These are phyloP conservation scores for Conopomorpha cramerella DNA, from an alignment of 1,140 invertebrate species.

Conservation along the genomic window DNA sequence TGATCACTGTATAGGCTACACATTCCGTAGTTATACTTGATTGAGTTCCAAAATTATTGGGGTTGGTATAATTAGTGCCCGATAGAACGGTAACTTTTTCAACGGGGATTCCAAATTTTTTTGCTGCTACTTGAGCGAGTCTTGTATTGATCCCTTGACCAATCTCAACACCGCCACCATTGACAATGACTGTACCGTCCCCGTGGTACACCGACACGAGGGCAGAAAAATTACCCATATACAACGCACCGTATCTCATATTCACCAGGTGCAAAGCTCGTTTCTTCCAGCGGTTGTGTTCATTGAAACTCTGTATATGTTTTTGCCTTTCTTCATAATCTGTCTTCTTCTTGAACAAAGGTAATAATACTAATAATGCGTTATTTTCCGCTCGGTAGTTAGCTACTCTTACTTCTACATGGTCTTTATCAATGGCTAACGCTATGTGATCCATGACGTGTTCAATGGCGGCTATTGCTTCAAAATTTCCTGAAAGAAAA, in stretches of 20 bases:
- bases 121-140: conserved; percentile 73
- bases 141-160: conserved; percentile 82
- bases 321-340: conserved; percentile 64
- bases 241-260: conserved; percentile 65
- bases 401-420: conserved; percentile 66
- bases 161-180: conserved; percentile 80
- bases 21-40: conserved; percentile 54
- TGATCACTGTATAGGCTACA: conserved; percentile 15
- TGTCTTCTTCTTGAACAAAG: conserved; percentile 61
- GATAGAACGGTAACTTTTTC: conserved; percentile 69
- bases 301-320: conserved; percentile 66
- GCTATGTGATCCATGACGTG: conserved; percentile 84
- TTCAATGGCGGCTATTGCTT: conserved; percentile 72
- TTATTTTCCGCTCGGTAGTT: conserved; percentile 62
- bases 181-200: conserved; percentile 76
- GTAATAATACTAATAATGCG: conserved; percentile 55
- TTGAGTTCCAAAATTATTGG: conserved; percentile 65
- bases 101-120: conserved; percentile 70
- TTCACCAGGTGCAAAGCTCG: conserved; percentile 68
- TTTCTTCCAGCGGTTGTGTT: conserved; percentile 77
- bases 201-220: conserved; percentile 71
- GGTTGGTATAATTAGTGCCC: conserved; percentile 62
- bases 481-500: conserved; percentile 61
- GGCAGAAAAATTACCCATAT: conserved; percentile 62
- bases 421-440: conserved; percentile 67